These are phyloP conservation scores for Drosophila erecta DNA, from an alignment of 1,140 invertebrate genomes.

Conservation along the genomic window DNA sequence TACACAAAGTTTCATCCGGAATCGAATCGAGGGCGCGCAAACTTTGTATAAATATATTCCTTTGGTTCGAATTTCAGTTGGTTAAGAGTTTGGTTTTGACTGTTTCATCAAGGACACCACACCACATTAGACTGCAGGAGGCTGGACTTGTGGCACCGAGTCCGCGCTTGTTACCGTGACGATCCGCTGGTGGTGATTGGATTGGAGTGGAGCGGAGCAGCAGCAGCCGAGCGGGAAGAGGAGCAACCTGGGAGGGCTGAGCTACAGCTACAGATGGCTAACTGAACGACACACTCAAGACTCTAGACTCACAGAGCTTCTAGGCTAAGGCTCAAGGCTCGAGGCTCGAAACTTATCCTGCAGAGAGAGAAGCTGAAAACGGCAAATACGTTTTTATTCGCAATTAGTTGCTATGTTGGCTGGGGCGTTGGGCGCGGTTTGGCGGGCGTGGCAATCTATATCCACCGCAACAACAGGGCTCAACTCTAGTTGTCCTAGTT, in stretches of 20 bases:
- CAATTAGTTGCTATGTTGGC: conserved; percentile 57
- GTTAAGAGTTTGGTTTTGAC: conserved; percentile 33
- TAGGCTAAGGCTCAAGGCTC: conserved; percentile 65
- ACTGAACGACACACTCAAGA: conserved; percentile 61
- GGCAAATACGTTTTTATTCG: conserved; percentile 76
- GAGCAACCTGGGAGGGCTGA: conserved; percentile 62
- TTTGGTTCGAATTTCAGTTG: conserved; percentile 60
- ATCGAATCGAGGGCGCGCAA: conserved; percentile 33
- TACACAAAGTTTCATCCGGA: conserved; percentile 76
- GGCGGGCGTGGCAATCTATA: conserved; percentile 45
- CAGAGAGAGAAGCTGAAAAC: conserved; percentile 82
- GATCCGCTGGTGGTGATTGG: conserved; percentile 42
- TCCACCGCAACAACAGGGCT: conserved; percentile 76
- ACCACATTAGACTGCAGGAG: conserved; percentile 45
- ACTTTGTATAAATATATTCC: conserved; percentile 85
- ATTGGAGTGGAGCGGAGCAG: conserved; percentile 23
- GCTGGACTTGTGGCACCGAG: conserved; percentile 40
- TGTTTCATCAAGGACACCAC: conserved; percentile 52
- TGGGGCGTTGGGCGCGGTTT: conserved; percentile 70
- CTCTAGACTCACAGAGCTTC: conserved; percentile 67
- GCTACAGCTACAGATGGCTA: conserved; percentile 69
- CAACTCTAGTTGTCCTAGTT: conserved; percentile 60
- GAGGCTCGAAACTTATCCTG: conserved; percentile 76
- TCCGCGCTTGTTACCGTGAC: conserved; percentile 75
- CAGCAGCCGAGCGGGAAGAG: conserved; percentile 49